Percentiles rank a stretch among this genome's conserved stretches.
These are phyloP conservation scores for Desmophyllum pertusum DNA, from an alignment of 92 coral and sea anemone genomes.

Conservation along the genomic window DNA sequence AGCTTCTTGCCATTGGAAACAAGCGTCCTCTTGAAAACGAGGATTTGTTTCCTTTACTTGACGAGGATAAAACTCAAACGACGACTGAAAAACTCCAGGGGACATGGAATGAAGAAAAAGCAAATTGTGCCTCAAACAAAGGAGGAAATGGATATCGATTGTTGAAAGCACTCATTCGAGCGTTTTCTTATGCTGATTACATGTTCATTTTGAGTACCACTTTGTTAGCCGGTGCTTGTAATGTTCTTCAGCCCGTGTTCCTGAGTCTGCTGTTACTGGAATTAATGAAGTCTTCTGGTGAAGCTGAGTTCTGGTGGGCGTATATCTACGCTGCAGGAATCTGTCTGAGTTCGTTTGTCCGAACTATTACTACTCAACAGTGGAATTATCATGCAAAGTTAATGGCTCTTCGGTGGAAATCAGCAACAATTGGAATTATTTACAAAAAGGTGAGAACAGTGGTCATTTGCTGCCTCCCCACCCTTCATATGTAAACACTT, in stretches of 20 bases:
- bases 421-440: slow-evolving; percentile 61
- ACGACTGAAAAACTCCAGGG: slow-evolving; percentile 37
- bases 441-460: slow-evolving; percentile 51
- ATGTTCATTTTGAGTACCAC: slow-evolving; percentile 25
- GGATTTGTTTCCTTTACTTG: slow-evolving; percentile 56
- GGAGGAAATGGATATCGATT: slow-evolving; percentile 24
- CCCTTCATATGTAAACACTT: no score
- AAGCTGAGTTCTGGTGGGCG: slow-evolving; percentile 39
- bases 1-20: slow-evolving; percentile 49
- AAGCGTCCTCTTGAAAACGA: slow-evolving; percentile 59
- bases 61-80: slow-evolving; percentile 50
- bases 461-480: no score
- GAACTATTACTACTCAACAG: slow-evolving; percentile 49
- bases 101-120: slow-evolving; percentile 51
- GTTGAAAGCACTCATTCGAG: slow-evolving; percentile 45
- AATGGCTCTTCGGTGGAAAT: slow-evolving; percentile 64
- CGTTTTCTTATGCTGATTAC: slow-evolving; percentile 44
- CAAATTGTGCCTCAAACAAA: background rate
- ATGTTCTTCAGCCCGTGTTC: slow-evolving; percentile 62
- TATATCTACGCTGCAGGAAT: slow-evolving; percentile 69
- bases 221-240: slow-evolving; percentile 47
- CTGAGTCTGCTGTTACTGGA: slow-evolving; percentile 60
- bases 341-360: slow-evolving; percentile 48
- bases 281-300: slow-evolving; percentile 13
- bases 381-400: slow-evolving; percentile 19